Percentiles rank a stretch among this genome's conserved stretches.
Conservation (phyloP, 2,113 vertebrate genomes). For the Gopherus evgoodei region DNA sequence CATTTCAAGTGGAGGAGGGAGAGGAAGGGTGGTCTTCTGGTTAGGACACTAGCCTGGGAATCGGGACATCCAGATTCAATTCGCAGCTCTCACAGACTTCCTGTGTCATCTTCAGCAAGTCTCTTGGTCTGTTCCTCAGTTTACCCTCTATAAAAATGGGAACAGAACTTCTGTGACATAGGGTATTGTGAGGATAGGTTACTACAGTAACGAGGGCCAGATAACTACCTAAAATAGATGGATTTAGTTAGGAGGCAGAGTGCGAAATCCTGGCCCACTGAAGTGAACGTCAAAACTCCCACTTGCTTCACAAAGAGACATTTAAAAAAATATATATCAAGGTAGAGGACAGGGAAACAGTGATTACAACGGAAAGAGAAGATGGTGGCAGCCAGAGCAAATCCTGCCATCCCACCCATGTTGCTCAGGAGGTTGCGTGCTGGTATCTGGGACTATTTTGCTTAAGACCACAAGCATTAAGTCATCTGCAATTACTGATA, state of each 20-base stretch:
- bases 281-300: fast-evolving
- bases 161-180: fast-evolving
- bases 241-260: slow-evolving; percentile 33
- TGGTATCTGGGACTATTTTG: neutral
- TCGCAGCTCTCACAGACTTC: fast-evolving
- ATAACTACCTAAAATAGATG: neutral
- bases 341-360: neutral
- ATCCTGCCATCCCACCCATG: neutral
- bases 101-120: neutral
- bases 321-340: neutral
- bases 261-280: slow-evolving; percentile 8
- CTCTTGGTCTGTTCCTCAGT: fast-evolving
- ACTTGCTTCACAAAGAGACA: neutral
- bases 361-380: neutral
- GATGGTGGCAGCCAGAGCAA: neutral
- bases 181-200: neutral
- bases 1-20: neutral
- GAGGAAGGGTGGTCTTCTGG: neutral
- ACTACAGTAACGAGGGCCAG: fast-evolving
- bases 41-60: fast-evolving
- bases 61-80: neutral
- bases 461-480: neutral
- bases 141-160: fast-evolving
- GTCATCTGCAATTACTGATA: neutral
- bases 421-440: fast-evolving